These are phyloP conservation scores for Myotis vivesi DNA, from an alignment of 2,797 vertebrate genomes.

Conservation along the genomic window DNA sequence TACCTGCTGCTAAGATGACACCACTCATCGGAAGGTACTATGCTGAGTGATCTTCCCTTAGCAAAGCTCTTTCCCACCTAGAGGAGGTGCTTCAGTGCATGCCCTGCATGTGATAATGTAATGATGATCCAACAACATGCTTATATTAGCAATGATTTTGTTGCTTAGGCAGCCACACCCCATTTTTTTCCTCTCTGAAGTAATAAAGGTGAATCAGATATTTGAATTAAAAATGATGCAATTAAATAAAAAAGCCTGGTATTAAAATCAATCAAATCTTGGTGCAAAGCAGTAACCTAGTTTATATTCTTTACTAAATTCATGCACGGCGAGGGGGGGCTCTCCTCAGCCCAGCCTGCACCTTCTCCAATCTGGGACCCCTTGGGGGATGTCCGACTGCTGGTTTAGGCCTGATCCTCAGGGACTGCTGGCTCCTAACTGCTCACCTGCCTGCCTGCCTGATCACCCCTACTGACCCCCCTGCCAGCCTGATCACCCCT, in stretches of 20 bases:
- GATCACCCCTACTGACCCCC: too few relatives aligned
- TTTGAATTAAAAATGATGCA: not conserved
- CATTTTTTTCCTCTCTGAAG: not conserved
- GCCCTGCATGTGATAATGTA: not conserved
- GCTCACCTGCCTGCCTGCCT: too few relatives aligned
- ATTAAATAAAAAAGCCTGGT: not conserved
- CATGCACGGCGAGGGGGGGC: too few relatives aligned
- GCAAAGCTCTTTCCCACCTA: slow-evolving; percentile 2
- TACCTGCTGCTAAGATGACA: not conserved
- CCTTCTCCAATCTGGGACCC: too few relatives aligned
- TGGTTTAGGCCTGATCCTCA: too few relatives aligned
- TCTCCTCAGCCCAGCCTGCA: too few relatives aligned
- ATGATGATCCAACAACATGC: not conserved
- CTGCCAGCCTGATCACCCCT: too few relatives aligned
- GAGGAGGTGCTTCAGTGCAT: not conserved
- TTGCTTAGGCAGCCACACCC: not conserved
- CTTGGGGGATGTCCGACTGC: too few relatives aligned
- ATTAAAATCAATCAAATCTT: not conserved
- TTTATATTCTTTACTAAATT: too few relatives aligned
- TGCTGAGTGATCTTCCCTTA: not conserved
- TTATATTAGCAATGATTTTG: not conserved
- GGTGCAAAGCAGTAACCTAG: not conserved
- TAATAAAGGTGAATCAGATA: not conserved
- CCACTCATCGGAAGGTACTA: not conserved
- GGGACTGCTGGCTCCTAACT: too few relatives aligned